A percentile compares a stretch with the other conserved stretches of the same genome.
These are phyloP conservation scores for Cephonodes hylas DNA, from an alignment of 2,888 invertebrate species.

Conservation along the genomic window DNA sequence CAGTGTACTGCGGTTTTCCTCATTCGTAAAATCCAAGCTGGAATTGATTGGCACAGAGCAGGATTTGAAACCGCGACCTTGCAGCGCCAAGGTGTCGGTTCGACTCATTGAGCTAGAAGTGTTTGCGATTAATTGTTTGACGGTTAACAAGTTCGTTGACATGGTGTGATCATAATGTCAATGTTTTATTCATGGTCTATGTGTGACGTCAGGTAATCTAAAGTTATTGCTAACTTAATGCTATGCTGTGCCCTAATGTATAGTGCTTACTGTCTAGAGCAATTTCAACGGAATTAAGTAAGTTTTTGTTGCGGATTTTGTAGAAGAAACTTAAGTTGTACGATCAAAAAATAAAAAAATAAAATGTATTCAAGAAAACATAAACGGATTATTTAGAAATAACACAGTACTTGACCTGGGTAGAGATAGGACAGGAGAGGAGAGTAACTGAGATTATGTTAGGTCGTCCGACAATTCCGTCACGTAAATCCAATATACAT, in stretches of 20 bases:
- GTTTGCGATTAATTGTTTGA: background rate
- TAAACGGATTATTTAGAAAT: no score
- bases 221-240: background rate
- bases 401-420: no score
- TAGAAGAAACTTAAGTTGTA: no score
- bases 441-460: no score
- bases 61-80: slow-evolving; percentile 6
- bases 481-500: background rate
- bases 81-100: background rate
- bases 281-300: no score
- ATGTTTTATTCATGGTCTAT: background rate
- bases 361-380: no score
- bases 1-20: background rate
- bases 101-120: background rate
- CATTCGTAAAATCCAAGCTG: background rate
- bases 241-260: background rate
- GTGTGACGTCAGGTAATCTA: background rate
- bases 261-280: no score
- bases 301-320: no score
- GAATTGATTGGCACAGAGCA: background rate
- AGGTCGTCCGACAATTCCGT: no score
- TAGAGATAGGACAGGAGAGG: no score
- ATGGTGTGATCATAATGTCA: background rate
- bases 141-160: background rate
- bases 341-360: no score